A percentile compares a stretch with the other conserved stretches of the same genome.
These are phyloP conservation scores for Napeogenes sylphis DNA, from an alignment of 2,888 invertebrate genomes.

Conservation along the genomic window DNA sequence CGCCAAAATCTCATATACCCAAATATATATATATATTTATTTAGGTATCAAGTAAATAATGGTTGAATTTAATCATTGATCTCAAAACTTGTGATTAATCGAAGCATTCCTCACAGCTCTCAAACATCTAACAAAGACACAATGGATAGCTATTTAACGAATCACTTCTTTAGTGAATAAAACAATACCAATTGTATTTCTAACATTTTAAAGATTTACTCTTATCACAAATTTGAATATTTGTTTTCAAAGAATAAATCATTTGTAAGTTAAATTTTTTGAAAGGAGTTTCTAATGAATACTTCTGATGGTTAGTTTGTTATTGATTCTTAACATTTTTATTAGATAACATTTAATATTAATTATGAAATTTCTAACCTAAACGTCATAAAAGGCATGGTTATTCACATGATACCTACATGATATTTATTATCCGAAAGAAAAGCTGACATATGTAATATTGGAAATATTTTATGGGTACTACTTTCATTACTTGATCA, in stretches of 20 bases:
- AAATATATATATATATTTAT: too few relatives aligned
- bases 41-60: not conserved
- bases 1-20: too few relatives aligned
- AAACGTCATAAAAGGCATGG: too few relatives aligned
- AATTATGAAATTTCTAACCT: too few relatives aligned
- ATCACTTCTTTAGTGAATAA: slow-evolving; percentile 11
- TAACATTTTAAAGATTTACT: slow-evolving; percentile 1
- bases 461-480: not conserved
- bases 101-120: not conserved
- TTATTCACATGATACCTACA: not conserved
- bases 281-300: not conserved
- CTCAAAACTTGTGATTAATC: slow-evolving; percentile 1
- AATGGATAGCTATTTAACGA: slow-evolving; percentile 9
- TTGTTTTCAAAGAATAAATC: too few relatives aligned
- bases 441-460: not conserved
- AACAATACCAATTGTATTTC: slow-evolving; percentile 9
- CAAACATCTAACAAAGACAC: slow-evolving; percentile 15
- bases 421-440: not conserved
- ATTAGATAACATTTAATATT: too few relatives aligned
- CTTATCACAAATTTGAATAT: not conserved
- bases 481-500: too few relatives aligned
- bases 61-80: not conserved
- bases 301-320: too few relatives aligned
- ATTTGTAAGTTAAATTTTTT: too few relatives aligned
- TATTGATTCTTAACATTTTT: too few relatives aligned